These are phyloP conservation scores for Aplochiton taeniatus DNA, from an alignment of 2,797 vertebrate species.

Conservation along the genomic window DNA sequence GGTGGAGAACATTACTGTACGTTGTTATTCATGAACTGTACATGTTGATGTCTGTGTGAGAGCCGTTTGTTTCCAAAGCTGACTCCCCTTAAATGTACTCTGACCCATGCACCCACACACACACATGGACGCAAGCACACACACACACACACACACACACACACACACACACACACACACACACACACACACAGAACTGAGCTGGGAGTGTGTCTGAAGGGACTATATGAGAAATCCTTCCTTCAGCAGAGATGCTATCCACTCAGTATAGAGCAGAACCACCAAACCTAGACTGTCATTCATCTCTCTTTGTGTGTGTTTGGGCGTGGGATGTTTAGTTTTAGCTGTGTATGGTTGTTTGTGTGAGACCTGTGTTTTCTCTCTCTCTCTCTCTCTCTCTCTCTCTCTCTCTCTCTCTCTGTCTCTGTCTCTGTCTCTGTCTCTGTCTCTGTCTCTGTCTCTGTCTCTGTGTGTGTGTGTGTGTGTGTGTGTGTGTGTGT, in stretches of 20 bases:
- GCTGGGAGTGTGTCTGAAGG: not conserved
- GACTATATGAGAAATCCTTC: not conserved
- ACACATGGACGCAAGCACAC: constrained; percentile 4
- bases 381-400: not conserved
- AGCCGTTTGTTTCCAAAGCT: constrained; percentile 28
- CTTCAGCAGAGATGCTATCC: not conserved
- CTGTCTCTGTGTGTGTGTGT: not conserved
- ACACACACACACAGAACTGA: not conserved
- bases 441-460: not conserved
- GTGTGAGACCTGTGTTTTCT: not conserved
- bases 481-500: constrained; percentile 3
- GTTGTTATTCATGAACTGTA: constrained; percentile 26
- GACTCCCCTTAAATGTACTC: constrained; percentile 1
- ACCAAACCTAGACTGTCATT: too few relatives aligned
- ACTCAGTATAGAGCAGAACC: not conserved
- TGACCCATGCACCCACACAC: not conserved
- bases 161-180: constrained; percentile 1
- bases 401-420: too few relatives aligned
- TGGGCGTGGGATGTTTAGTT: too few relatives aligned
- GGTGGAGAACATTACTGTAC: not conserved
- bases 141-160: constrained; percentile 2
- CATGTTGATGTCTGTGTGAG: constrained; percentile 20
- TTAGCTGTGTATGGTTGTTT: too few relatives aligned
- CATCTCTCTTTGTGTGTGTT: not conserved
- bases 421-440: not conserved